Base-by-base conservation (phyloP, 2,113 vertebrate genomes). In the Phrynosoma platyrhinos region DNA sequence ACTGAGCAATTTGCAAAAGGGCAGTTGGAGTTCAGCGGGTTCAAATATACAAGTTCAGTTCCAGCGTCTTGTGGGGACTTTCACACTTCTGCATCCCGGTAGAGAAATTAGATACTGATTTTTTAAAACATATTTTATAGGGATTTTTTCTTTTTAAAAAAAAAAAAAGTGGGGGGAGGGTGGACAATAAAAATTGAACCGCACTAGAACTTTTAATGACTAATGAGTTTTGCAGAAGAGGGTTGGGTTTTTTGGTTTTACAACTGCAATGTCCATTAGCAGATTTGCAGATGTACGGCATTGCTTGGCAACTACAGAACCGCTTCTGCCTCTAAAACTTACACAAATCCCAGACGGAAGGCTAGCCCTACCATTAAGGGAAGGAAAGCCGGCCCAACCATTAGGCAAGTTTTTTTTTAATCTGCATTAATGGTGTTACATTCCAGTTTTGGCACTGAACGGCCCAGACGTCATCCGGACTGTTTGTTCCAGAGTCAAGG, bases 211-310 rank as follows among this genome's bases (percentile, higher is more conserved):
- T 95, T 96, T 90, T 30, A 85, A 91, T 92, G 93, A 93, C 95
- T 98, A 97, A 99, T 98, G 97, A 95, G 89, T 98, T 98, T 97
- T 96, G 94, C 98, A 98, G 98, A 96, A 95, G 94, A 89, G 82
- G 90, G 12, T 16, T 62, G 5, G 5, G 47, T 5, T 5, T 47
- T 47, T 47, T 47, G 47, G 47, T 96, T 96, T 95, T 88, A 93
- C 94, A 32, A 85, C 83, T 91, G 93, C 89, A 91, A 94, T 94
- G 91, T 94, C 95, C 95, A 92, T 96, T 96, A 94, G 91, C 91
- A 93, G 92, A 1, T 92, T 91, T 86, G 90, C 84, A 76, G 79
- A 95, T 94, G 94, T 94, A 88, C 91, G 92, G 92, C 91, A 93
- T 92, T 94, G 91, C 93, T 95, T 95, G 32, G 78, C 20, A 87